A percentile compares a stretch with the other conserved stretches of the same genome.
phyloP scores from a whole-genome alignment of 2,113 vertebrate genomes.

The Willisornis vidua region DNA sequence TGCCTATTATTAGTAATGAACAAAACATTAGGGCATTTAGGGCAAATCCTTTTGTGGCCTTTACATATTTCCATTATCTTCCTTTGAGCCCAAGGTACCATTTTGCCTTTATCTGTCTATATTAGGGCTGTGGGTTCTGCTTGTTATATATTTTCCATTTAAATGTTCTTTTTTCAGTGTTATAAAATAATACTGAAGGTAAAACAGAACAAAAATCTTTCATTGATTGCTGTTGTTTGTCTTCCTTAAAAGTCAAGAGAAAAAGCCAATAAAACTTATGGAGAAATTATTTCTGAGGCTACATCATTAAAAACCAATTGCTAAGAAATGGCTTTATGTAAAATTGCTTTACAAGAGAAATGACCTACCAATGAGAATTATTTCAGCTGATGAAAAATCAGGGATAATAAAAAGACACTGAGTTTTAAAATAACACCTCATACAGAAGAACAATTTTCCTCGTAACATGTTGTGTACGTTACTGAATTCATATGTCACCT shows the following conservation, averaged over 20 bases:
- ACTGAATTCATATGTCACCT: slow-evolving; percentile 23
- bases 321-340: slow-evolving; percentile 20
- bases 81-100: not conserved
- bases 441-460: not conserved
- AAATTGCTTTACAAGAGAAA: slow-evolving; percentile 38
- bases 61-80: not conserved
- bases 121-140: not conserved
- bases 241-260: slow-evolving; percentile 14
- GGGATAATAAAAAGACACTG: slow-evolving; percentile 16
- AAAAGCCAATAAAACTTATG: not conserved
- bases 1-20: not conserved
- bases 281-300: slow-evolving; percentile 20
- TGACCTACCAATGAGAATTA: slow-evolving; percentile 27
- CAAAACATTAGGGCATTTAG: not conserved
- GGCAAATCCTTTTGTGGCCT: not conserved
- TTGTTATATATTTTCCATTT: not conserved
- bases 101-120: not conserved
- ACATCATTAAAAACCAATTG: slow-evolving; percentile 39
- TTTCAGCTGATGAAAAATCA: slow-evolving; percentile 37
- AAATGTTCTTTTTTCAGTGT: not conserved
- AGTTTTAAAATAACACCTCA: slow-evolving; percentile 35
- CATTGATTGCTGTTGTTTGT: not conserved
- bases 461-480: not conserved
- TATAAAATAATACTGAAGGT: not conserved
- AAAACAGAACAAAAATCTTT: not conserved